Base-by-base conservation (phyloP, 2,797 vertebrate genomes). In the Enteromius viviparus region DNA sequence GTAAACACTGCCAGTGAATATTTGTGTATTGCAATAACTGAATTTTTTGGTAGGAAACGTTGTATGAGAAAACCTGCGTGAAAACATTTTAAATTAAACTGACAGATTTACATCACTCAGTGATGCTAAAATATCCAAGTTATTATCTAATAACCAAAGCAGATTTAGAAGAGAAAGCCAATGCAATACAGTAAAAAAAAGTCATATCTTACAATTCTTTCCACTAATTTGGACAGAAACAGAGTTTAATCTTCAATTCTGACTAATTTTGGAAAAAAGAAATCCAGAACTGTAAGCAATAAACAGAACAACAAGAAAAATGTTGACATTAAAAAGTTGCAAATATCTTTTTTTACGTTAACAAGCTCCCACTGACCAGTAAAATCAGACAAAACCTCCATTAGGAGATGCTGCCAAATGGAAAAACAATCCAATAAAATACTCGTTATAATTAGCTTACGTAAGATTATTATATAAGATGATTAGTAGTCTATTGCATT, bases 1-100 rank as follows among this genome's bases (percentile, higher is more conserved):
- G 19, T 80, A 37, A 80, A 84, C 64, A 69, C 60, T 17, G 17
- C 40, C 17, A 17, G 34, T 60, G 17, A 53, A 37, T 79, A 74
- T 53, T 19, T 65, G 76, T 74, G 19, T 47, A 34, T 45, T 17
- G 21, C 21, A 42, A 58, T 15, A 76, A 40, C 32, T 40, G 12
- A 37, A 75, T 7, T 19, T n/a, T 12, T 23, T 76, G 26, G 9
- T 12, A 23, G n/a, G 55, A 76, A 76, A 14, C 40, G 23, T 40
- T 1, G 21, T 26, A 23, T 76, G 34, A 45, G 10, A 23, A 58
- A 60, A 60, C 21, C 3, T 19, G n/a, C 34, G 23, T 60, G 7
- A 58, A 74, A 58, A 34, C 19, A 23, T 19, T 17, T 51, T 51
- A 51, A 55, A 37, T 3, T 49, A 29, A 53, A 29, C 71, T 4